These are phyloP conservation scores for Numida meleagris DNA, from an alignment of 2,113 vertebrate genomes.

Conservation along the genomic window DNA sequence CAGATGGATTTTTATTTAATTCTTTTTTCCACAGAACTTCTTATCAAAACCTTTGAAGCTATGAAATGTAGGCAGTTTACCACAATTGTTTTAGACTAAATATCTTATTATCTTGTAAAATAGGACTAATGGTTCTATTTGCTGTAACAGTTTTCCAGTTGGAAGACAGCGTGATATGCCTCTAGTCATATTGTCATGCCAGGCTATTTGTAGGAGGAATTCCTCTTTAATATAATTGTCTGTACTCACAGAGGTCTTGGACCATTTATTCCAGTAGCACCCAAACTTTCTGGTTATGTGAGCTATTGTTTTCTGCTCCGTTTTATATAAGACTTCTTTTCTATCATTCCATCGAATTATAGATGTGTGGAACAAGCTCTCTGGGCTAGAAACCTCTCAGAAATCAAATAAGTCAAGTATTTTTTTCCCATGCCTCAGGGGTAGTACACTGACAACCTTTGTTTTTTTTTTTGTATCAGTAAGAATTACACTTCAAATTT, in stretches of 20 bases:
- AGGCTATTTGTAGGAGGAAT: neutral
- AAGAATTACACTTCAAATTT: neutral
- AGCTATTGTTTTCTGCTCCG: neutral
- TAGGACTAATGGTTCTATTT: neutral
- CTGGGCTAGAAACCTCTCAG: neutral
- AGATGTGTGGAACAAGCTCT: neutral
- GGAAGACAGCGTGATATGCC: neutral
- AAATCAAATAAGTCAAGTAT: neutral
- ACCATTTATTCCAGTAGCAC: neutral
- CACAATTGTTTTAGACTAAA: neutral
- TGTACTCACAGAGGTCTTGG: neutral
- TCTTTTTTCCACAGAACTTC: neutral
- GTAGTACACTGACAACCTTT: neutral
- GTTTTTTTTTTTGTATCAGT: neutral
- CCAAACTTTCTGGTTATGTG: neutral
- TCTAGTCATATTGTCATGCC: neutral
- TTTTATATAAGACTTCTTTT: neutral
- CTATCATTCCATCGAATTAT: neutral
- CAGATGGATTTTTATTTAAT: neutral
- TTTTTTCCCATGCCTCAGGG: neutral
- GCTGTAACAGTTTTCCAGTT: neutral
- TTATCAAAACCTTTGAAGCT: neutral
- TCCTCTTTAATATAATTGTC: neutral
- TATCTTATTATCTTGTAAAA: neutral
- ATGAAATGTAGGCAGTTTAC: neutral